Percentiles rank a stretch among this genome's conserved stretches.
Evolutionary conservation across 2,888 invertebrate species (phyloP).

Genomic region (Luperina nickerlii): DNA sequence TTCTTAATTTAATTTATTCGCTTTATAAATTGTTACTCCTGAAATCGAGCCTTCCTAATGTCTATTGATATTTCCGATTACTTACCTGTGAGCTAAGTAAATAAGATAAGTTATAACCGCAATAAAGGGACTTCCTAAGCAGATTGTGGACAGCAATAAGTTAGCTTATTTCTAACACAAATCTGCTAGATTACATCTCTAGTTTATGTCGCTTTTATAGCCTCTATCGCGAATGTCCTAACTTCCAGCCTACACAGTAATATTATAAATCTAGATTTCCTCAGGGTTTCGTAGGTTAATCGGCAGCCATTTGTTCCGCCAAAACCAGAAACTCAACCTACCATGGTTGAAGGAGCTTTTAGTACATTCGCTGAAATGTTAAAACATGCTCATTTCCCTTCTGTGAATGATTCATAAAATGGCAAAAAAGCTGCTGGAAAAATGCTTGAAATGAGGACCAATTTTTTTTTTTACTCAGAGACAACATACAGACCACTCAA

Average conservation of each 20-base stretch:
- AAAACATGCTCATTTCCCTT: background rate
- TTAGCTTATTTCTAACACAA: conserved; percentile 25
- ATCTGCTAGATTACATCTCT: conserved; percentile 13
- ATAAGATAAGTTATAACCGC: background rate
- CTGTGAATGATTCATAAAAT: background rate
- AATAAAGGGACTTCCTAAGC: background rate
- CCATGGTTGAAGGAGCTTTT: conserved; percentile 43
- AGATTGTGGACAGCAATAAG: background rate
- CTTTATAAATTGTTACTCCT: background rate
- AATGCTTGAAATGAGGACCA: no score
- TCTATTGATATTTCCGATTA: background rate
- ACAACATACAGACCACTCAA: background rate
- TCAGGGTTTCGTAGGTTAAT: conserved; percentile 28
- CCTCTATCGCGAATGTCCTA: conserved; percentile 16
- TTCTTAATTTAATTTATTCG: background rate
- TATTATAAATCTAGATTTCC: conserved; percentile 34
- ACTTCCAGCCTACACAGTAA: conserved; percentile 9
- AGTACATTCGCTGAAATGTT: conserved; percentile 8
- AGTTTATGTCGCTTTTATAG: conserved; percentile 3
- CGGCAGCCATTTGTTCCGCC: conserved; percentile 29
- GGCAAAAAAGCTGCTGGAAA: no score
- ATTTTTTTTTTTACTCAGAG: background rate
- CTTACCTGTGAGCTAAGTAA: background rate
- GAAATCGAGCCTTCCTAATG: background rate
- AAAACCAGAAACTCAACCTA: conserved; percentile 29